Evolutionary conservation across 2,113 vertebrate species (phyloP), one percentile per base, ranked within the genome.

Genomic region (Zosterops borbonicus): DNA sequence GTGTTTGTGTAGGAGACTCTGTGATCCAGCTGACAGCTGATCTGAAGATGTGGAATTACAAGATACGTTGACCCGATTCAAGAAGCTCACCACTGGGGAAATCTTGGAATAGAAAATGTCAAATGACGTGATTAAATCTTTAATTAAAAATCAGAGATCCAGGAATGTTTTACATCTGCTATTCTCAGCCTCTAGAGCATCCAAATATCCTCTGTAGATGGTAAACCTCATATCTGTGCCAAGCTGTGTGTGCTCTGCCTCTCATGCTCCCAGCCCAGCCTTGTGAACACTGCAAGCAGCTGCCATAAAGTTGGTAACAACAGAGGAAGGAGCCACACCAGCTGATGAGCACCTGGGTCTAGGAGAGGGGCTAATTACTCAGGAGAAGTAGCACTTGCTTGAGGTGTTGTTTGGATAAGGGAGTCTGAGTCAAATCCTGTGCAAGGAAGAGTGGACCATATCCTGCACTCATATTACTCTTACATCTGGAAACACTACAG

Each of bases 141-240:
- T 55, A 85, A 84, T 60, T 60, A 73, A 79, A 90, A 78, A 59
- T 18, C 47, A 56, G 47, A 87, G 21, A 53, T 46, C 24, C 28
- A 49, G 62, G n/a, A 65, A 13, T 69, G 5, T 44, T 85, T 71
- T 79, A 52, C 23, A 28, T 31, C n/a, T 85, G 65, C 37, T 71
- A 1, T 73, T 92, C 41, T 64, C 46, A 87, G 4, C 10, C 12
- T 69, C 68, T 73, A 31, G 6, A 44, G 33, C 47, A 73, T 60
- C 19, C 37, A 53, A 35, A 19, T 4, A 1, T 9, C 37, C 64
- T 68, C 25, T 56, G 2, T 9, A 64, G 67, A 25, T 17, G 6
- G 16, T 29, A 70, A 87, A 68, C 62, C 16, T 27, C 5, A 0
- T 18, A 33, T 28, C 42, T 0, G 0, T 71, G 44, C 35, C 1